Evolutionary conservation across 2,797 vertebrate genomes (phyloP), one percentile per base, ranked within the genome.

Genomic region (Octomys mimax): DNA sequence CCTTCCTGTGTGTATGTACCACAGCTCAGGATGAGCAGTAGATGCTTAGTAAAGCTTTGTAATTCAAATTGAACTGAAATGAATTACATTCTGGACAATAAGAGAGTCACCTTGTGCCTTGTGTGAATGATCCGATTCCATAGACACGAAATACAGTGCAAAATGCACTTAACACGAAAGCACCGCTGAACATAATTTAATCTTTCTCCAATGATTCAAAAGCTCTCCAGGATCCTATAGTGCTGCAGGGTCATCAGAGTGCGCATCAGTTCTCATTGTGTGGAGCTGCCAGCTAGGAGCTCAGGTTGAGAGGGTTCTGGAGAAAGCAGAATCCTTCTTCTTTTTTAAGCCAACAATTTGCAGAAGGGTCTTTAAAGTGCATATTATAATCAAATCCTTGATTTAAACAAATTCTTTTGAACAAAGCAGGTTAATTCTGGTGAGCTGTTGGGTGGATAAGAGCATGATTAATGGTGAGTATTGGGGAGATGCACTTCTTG

Each of bases 361-460:
- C 91, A 84, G 81, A 93, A 97, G 73, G 95, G 52, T 89, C 86
- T 91, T 92, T 90, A 88, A 94, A 96, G 84, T 82, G 26, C 57
- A 39, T 57, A 70, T 88, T 87, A 93, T 85, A 95, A 97, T 96
- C 83, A 94, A 87, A 95, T 85, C n/a, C 14, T 81, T 85, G 49
- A 91, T 96, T 83, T 90, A 59, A 62, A 80, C 73, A 5, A 42
- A 36, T 19, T 83, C 14, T n/a, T 75, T 79, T 78, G 46, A 62
- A 87, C 57, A 87, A 80, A 94, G 92, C 36, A 86, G 54, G 42
- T 89, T 92, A 66, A 70, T 95, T 95, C 91, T 92, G 66, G 75
- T 28, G 75, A 92, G 73, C 52, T 36, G 4, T 71, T 68, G 89
- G 94, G 86, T 78, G 33, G 80, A 36, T n/a, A 42, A 73, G 79